phyloP scores from a whole-genome alignment of 2,113 vertebrate species.

The Oryzias curvinotus region DNA sequence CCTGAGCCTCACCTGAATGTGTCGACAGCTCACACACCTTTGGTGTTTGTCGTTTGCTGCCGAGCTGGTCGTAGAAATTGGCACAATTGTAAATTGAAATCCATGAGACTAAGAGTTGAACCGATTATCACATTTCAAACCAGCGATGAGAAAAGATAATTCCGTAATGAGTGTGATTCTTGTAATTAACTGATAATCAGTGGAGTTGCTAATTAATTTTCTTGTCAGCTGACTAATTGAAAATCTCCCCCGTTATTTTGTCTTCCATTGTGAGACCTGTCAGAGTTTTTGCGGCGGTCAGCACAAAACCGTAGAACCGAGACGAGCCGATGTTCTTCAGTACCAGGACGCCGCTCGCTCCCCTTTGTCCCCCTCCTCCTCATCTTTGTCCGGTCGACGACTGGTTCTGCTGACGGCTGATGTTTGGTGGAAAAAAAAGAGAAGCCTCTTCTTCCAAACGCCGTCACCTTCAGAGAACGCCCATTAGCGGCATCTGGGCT shows the following conservation, averaged over 20 bases:
- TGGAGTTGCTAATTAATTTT: slow-evolving; percentile 18
- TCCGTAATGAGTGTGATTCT: slow-evolving; percentile 4
- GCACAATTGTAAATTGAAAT: not conserved
- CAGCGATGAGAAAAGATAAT: not conserved
- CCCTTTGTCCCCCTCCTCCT: slow-evolving; percentile 27
- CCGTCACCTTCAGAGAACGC: slow-evolving; percentile 55
- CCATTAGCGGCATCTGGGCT: slow-evolving; percentile 62
- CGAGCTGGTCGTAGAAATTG: not conserved
- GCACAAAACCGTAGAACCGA: slow-evolving; percentile 2
- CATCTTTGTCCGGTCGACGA: too few species aligned
- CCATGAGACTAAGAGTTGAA: not conserved
- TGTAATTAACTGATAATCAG: slow-evolving; percentile 29
- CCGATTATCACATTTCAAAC: slow-evolving; percentile 7
- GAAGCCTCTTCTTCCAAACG: slow-evolving; percentile 48
- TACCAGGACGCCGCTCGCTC: slow-evolving; percentile 20
- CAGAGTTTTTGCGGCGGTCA: not conserved
- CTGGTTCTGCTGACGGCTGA: slow-evolving; percentile 36
- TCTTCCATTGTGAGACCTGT: not conserved
- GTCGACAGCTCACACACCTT: too few species aligned
- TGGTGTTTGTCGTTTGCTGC: not conserved
- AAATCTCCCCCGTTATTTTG: not conserved
- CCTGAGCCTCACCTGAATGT: too few species aligned
- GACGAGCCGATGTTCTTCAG: slow-evolving; percentile 32
- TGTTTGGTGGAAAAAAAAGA: slow-evolving; percentile 32
- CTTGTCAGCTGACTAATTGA: not conserved